phyloP scores from a whole-genome alignment of 64 coral and sea anemone species.

The Astreopora myriophthalma region DNA sequence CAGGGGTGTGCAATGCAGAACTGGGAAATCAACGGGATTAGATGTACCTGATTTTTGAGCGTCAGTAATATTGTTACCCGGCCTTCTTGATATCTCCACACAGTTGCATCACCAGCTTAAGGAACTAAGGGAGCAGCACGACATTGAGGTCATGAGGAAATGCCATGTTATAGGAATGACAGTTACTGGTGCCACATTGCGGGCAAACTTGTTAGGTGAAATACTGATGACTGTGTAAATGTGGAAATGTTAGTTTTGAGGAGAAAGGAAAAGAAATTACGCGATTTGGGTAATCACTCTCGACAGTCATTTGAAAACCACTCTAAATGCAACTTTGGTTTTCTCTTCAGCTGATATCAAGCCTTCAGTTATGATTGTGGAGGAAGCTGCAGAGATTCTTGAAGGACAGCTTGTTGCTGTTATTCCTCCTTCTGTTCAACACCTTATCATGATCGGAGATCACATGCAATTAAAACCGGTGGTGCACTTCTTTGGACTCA shows the following conservation, averaged over 20 bases:
- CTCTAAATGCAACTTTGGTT: neutral
- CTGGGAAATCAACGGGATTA: too few relatives aligned
- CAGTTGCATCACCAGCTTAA: slow-evolving; percentile 29
- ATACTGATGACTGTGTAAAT: too few relatives aligned
- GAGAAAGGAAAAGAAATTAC: too few relatives aligned
- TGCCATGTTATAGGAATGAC: slow-evolving; percentile 86
- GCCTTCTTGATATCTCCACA: neutral
- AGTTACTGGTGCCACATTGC: slow-evolving; percentile 77
- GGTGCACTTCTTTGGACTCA: slow-evolving; percentile 51
- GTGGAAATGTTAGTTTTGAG: too few relatives aligned
- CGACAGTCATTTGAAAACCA: too few relatives aligned
- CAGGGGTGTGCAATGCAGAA: too few relatives aligned
- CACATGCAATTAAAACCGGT: slow-evolving; percentile 77
- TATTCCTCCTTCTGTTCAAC: slow-evolving; percentile 70
- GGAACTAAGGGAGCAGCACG: slow-evolving; percentile 38
- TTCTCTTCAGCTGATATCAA: slow-evolving; percentile 46
- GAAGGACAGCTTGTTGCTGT: slow-evolving; percentile 80
- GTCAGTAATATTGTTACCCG: too few relatives aligned
- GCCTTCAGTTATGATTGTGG: slow-evolving; percentile 85
- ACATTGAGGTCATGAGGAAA: slow-evolving; percentile 39
- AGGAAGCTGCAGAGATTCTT: slow-evolving; percentile 90
- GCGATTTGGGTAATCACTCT: too few relatives aligned
- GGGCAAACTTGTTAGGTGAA: slow-evolving; percentile 71
- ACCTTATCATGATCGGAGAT: slow-evolving; percentile 92
- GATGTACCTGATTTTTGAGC: too few relatives aligned